phyloP scores from a whole-genome alignment of 2,888 invertebrate genomes.

The Aleiodes leptofemur region DNA sequence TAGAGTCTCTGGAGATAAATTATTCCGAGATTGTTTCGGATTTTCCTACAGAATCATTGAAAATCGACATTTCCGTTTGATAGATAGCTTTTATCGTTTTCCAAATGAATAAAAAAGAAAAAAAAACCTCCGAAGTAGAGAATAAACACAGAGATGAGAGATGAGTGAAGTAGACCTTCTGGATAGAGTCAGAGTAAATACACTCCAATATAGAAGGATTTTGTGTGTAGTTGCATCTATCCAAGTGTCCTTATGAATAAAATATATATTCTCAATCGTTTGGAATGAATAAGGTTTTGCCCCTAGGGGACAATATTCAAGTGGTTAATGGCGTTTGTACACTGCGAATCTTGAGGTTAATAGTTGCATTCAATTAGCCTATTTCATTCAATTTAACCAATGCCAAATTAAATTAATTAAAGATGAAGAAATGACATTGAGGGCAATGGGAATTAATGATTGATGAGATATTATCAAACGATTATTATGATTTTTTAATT shows the following conservation, averaged over 20 bases:
- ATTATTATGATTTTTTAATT: too few relatives aligned
- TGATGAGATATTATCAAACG: too few relatives aligned
- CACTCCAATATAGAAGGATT: slow-evolving; percentile 24
- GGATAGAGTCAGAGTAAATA: neutral
- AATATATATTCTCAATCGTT: slow-evolving; percentile 29
- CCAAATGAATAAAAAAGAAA: neutral
- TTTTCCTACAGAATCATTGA: too few relatives aligned
- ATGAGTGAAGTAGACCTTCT: neutral
- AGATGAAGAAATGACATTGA: neutral
- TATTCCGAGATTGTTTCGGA: too few relatives aligned
- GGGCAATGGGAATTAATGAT: neutral
- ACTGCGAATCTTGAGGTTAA: slow-evolving; percentile 37
- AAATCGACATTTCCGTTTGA: slow-evolving; percentile 1
- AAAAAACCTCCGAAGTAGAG: neutral
- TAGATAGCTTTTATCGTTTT: neutral
- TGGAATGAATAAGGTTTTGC: slow-evolving; percentile 22
- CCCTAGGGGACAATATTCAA: slow-evolving; percentile 27
- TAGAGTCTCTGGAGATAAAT: too few relatives aligned
- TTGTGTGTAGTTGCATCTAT: slow-evolving; percentile 15
- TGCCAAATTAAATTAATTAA: slow-evolving; percentile 19
- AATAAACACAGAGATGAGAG: neutral
- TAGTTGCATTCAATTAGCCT: slow-evolving; percentile 29
- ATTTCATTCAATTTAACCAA: neutral
- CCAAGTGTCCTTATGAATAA: slow-evolving; percentile 27
- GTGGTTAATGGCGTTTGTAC: slow-evolving; percentile 38